Evolutionary conservation across 2,797 vertebrate species (phyloP), one percentile per base, ranked within the genome.

Genomic region (Miichthys miiuy): DNA sequence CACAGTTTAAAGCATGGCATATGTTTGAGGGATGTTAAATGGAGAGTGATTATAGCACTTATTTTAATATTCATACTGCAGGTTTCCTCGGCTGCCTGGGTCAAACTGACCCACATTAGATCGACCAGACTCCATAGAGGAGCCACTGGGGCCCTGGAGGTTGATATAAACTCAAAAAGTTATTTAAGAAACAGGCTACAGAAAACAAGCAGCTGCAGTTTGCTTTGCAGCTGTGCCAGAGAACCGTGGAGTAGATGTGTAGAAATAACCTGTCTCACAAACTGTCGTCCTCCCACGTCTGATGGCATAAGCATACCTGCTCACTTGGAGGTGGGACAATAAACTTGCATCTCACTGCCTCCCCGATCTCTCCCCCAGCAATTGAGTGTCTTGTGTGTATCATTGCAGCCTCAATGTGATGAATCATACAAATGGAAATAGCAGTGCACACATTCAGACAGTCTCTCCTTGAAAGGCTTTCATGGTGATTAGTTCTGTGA

Each of bases 1-100:
- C 87, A 85, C 88, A 86, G 88, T 90, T 93, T 92, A 91, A 89
- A 79, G 75, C 65, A 47, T 75, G 84, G 85, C 87, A 77, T 82
- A 88, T 91, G 81, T 91, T 87, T 84, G 80, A 87, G 61, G 77
- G 79, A 63, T 72, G 66, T 78, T 90, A 87, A 90, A 85, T 64
- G 77, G 73, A 81, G 88, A 86, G 74, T 82, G 80, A 91, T 91
- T 85, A 91, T 44, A 78, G 81, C 56, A 58, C 79, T 87, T 91
- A 61, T 80, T 90, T 79, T 82, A 81, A 88, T 84, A 90, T 89
- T 87, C 77, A 88, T 79, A 62, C 34, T 5, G 6, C 68, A 72
- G 48, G 68, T 75, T 34, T 20, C 41, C 25, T 72, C 23, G 50
- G 65, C 52, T 62, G 47, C 38, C 42, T 75, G 48, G 75, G 80